A percentile compares a stretch with the other conserved stretches of the same genome.
phyloP scores from a whole-genome alignment of 2,113 vertebrate species.

The Tetrao urogallus region DNA sequence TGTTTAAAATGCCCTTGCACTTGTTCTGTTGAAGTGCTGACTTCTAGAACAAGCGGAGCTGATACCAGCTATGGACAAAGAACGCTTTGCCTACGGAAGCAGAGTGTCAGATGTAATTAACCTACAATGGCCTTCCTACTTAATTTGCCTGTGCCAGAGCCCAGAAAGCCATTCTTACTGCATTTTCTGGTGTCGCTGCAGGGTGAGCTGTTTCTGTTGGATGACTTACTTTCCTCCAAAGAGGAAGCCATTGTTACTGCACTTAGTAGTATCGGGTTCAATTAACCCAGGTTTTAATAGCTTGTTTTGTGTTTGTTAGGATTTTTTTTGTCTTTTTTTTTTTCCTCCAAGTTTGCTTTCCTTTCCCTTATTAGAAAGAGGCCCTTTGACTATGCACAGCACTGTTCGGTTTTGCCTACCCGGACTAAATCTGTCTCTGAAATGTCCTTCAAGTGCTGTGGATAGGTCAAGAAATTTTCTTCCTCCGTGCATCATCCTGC shows the following conservation, averaged over 20 bases:
- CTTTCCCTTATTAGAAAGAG: neutral
- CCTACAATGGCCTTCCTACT: neutral
- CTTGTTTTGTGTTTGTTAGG: neutral
- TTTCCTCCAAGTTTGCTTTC: neutral
- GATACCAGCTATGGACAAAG: neutral
- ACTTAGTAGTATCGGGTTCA: neutral
- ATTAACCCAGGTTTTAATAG: neutral
- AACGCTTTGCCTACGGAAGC: neutral
- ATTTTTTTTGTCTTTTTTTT: neutral
- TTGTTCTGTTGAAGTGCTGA: neutral
- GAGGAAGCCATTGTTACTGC: neutral
- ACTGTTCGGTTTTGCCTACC: neutral
- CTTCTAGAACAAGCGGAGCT: neutral
- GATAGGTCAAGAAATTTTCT: neutral
- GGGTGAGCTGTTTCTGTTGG: neutral
- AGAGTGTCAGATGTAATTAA: neutral
- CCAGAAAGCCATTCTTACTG: neutral
- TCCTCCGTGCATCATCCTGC: neutral
- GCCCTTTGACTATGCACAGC: neutral
- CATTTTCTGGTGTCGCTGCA: neutral
- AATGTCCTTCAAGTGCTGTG: neutral
- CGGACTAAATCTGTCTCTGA: neutral
- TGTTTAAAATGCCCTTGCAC: neutral
- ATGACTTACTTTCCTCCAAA: neutral
- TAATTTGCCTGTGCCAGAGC: neutral